Evolutionary conservation across 2,797 vertebrate genomes (phyloP).

Genomic region (Catostomus latipinnis): DNA sequence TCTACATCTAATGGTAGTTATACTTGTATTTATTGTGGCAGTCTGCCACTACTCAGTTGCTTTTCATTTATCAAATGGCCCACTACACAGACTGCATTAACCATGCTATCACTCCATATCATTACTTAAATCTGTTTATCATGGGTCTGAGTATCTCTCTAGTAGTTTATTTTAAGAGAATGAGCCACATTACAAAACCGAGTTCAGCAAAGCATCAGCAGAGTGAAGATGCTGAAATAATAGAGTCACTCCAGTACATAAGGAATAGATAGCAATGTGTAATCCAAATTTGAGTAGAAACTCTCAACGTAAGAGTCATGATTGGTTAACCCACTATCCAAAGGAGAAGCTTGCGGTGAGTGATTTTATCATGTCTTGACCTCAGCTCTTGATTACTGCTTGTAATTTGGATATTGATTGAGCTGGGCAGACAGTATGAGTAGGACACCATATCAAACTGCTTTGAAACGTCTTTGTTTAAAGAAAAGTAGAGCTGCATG

Average conservation of each 20-base stretch:
- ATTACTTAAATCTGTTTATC: constrained; percentile 79
- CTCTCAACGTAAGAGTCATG: not conserved
- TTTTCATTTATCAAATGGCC: constrained; percentile 84
- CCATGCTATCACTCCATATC: constrained; percentile 74
- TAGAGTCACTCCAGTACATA: not conserved
- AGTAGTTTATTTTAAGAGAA: constrained; percentile 72
- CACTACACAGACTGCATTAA: constrained; percentile 67
- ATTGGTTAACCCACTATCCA: constrained; percentile 14
- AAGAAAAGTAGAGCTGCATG: not conserved
- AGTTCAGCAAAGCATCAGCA: not conserved
- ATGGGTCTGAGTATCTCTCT: constrained; percentile 69
- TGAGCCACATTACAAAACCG: not conserved
- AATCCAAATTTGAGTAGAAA: not conserved
- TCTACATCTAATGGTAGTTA: constrained; percentile 73
- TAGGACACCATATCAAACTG: constrained; percentile 29
- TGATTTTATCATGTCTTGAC: constrained; percentile 69
- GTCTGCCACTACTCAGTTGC: constrained; percentile 76
- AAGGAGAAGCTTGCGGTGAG: constrained; percentile 48
- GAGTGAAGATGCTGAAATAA: not conserved
- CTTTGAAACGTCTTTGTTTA: not conserved
- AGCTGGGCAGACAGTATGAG: constrained; percentile 59
- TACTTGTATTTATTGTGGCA: constrained; percentile 71
- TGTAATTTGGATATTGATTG: constrained; percentile 69
- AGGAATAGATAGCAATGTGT: not conserved
- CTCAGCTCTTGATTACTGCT: constrained; percentile 67